Percentiles rank a stretch among this genome's conserved stretches.
Conservation (phyloP, 2,797 vertebrate genomes). For the Bradypus variegatus region DNA sequence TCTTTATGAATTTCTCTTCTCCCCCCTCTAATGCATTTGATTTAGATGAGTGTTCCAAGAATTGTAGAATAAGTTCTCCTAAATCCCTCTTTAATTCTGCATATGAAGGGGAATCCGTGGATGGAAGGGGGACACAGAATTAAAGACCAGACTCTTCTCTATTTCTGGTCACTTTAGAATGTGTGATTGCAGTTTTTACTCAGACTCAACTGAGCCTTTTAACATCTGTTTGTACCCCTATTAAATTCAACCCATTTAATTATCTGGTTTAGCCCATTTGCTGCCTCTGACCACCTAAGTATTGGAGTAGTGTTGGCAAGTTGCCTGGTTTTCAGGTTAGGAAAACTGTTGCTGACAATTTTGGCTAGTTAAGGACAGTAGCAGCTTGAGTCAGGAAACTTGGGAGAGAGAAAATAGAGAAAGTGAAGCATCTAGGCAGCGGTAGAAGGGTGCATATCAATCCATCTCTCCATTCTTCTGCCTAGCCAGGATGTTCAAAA, state of each 20-base stretch:
- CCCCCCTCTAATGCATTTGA: not conserved
- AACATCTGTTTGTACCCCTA: not conserved
- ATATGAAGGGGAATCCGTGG: not conserved
- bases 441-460: not conserved
- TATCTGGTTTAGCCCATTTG: not conserved
- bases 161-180: not conserved
- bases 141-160: not conserved
- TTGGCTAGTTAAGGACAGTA: not conserved
- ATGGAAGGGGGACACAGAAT: not conserved
- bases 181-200: not conserved
- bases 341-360: not conserved
- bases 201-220: not conserved
- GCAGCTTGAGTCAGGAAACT: not conserved
- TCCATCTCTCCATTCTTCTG: not conserved
- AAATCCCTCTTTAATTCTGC: not conserved
- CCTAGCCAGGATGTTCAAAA: not conserved
- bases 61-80: conserved; percentile 11
- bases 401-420: not conserved
- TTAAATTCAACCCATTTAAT: conserved; percentile 1
- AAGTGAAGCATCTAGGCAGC: not conserved
- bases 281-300: not conserved
- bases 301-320: not conserved
- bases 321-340: not conserved
- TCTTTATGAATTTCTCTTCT: not conserved
- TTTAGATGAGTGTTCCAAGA: not conserved